phyloP scores from a whole-genome alignment of 1,140 invertebrate genomes.

The Orussus abietinus region DNA sequence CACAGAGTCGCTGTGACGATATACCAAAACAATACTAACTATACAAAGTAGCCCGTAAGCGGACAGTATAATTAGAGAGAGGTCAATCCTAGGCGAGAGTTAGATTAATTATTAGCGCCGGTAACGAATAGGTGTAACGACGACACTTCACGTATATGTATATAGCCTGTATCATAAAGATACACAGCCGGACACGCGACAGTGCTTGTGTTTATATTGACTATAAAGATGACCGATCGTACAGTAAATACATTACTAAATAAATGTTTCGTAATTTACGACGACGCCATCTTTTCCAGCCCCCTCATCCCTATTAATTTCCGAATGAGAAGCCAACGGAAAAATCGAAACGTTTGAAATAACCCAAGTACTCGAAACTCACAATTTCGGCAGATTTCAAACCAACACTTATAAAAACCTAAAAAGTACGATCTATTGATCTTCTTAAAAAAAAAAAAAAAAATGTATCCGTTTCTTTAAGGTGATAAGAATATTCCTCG shows the following conservation, averaged over 20 bases:
- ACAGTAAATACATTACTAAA: constrained; percentile 42
- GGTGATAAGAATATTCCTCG: too few species aligned
- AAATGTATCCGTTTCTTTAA: too few species aligned
- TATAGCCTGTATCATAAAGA: constrained; percentile 38
- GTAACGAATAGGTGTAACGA: constrained; percentile 28
- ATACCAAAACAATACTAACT: constrained; percentile 52
- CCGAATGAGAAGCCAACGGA: too few species aligned
- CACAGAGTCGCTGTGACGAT: constrained; percentile 51
- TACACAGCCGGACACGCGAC: constrained; percentile 26
- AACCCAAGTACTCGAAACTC: too few species aligned
- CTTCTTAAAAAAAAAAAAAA: too few species aligned
- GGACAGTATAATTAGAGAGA: constrained; percentile 20
- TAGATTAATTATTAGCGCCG: constrained; percentile 13
- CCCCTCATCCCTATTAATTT: too few species aligned
- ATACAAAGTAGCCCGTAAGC: constrained; percentile 26
- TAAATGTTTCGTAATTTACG: constrained; percentile 43
- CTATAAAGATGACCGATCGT: constrained; percentile 33
- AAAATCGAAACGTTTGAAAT: too few species aligned
- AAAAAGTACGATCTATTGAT: too few species aligned
- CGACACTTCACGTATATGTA: constrained; percentile 31
- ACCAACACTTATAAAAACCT: too few species aligned
- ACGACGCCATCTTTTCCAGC: too few species aligned
- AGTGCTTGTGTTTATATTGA: constrained; percentile 48
- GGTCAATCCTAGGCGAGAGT: constrained; percentile 14
- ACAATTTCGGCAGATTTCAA: too few species aligned